Percentiles rank a stretch among this genome's conserved stretches.
phyloP scores from a whole-genome alignment of 2,113 vertebrate genomes.

The Rhegmatorhina hoffmannsi region DNA sequence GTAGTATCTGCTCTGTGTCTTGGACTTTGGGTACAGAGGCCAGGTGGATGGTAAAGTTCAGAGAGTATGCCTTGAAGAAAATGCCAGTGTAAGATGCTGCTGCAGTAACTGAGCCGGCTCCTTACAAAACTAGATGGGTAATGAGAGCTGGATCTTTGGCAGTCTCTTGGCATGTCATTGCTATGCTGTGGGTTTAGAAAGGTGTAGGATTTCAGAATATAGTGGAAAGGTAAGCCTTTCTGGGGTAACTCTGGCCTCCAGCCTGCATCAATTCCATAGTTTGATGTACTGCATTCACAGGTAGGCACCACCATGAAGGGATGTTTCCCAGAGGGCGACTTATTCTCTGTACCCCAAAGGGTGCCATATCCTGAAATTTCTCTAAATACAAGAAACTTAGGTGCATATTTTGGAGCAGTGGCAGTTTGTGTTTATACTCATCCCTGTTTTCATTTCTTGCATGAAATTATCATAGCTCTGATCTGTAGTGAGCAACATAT shows the following conservation, averaged over 20 bases:
- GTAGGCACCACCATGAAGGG: neutral
- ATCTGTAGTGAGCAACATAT: neutral
- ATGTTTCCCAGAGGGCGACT: neutral
- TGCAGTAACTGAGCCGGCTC: neutral
- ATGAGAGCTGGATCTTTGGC: neutral
- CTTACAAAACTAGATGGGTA: neutral
- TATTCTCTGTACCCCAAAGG: neutral
- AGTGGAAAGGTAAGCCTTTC: neutral
- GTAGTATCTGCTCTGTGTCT: neutral
- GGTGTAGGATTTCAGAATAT: neutral
- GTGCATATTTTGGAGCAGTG: neutral
- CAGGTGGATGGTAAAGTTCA: neutral
- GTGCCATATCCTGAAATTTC: neutral
- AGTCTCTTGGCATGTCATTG: too few species aligned
- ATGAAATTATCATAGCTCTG: neutral
- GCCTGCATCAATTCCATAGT: neutral
- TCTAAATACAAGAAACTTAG: neutral
- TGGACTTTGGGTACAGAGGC: neutral
- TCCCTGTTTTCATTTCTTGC: neutral
- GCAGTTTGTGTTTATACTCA: neutral
- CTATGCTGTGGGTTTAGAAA: neutral
- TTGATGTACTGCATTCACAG: rapidly evolving
- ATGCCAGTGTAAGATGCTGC: neutral
- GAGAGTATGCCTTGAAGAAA: neutral
- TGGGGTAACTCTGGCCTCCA: neutral